Base-by-base conservation (phyloP, 1,140 invertebrate species). In the Rhopalosiphum maidis region DNA sequence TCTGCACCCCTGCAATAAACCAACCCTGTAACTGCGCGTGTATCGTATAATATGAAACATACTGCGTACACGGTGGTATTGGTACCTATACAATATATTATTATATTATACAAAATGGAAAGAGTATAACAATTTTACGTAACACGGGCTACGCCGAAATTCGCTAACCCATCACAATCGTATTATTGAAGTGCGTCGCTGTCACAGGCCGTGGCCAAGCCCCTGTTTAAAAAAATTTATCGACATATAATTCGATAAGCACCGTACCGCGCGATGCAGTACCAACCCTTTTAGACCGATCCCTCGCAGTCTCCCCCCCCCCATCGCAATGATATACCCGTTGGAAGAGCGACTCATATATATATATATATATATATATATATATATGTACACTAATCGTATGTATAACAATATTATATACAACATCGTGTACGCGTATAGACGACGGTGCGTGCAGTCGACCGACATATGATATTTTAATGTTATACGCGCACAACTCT, bases 241-340 rank as follows among this genome's bases (percentile, higher is more conserved):
- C 86, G 30, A 48, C 30, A 23, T 48, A 87, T 87, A 87, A 87
- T 87, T 87, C 86, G 46, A 87, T 87, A 87, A 87, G 46, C 46
- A 87, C 83, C 83, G 41, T 9, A 43, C 41, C 23, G 18, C 35
- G 21, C 35, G 21, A 83, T 37, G 2, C 43, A 18, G 43, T 8
- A 25, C 9, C 11, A 86, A 46, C 41, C 46, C 46, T 46, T 30
- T 48, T 51, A 30, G 46, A 18, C 1, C 86, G 46, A 35, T 87
- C 46, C 86, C 86, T 87, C 43, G 6, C 23, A 7, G 30, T 87
- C 37, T 21, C 30, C 25, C 5, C 23, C 30, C 25, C 5, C 23
- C 22, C 60, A n/a, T 77, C 30, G 60, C n/a, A 77, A 77, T n/a
- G 60, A n/a, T 77, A 77, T 77, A 30, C n/a, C 60, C 60, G n/a